phyloP scores from a whole-genome alignment of 2,113 vertebrate genomes.

The Smithornis capensis region DNA sequence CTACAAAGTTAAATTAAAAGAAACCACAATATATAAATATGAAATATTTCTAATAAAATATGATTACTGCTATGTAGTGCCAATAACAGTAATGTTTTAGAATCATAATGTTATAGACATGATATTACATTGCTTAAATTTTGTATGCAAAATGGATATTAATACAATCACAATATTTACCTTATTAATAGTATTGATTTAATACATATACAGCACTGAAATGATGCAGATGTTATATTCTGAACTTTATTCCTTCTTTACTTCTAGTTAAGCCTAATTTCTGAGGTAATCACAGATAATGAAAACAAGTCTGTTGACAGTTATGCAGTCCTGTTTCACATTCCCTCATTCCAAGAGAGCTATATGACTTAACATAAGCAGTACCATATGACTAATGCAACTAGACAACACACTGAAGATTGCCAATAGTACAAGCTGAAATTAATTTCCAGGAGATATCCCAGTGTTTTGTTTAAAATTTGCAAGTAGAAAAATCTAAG shows the following conservation, averaged over 20 bases:
- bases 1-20: not conserved
- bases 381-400: not conserved
- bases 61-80: not conserved
- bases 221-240: not conserved
- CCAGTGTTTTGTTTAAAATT: not conserved
- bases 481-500: not conserved
- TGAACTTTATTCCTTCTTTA: not conserved
- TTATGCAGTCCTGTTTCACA: not conserved
- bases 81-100: not conserved
- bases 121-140: not conserved
- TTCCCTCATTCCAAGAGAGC: not conserved
- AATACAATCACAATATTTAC: not conserved
- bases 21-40: not conserved
- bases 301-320: not conserved
- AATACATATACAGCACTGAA: not conserved
- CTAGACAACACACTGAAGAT: not conserved
- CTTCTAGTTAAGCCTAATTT: not conserved
- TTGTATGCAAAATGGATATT: not conserved
- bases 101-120: not conserved
- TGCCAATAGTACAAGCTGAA: not conserved
- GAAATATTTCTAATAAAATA: not conserved
- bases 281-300: not conserved
- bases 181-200: not conserved
- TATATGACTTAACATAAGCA: not conserved
- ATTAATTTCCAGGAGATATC: not conserved